A percentile compares a stretch with the other conserved stretches of the same genome.
Conservation (phyloP, 2,797 vertebrate species). For the Poecilia gillii region DNA sequence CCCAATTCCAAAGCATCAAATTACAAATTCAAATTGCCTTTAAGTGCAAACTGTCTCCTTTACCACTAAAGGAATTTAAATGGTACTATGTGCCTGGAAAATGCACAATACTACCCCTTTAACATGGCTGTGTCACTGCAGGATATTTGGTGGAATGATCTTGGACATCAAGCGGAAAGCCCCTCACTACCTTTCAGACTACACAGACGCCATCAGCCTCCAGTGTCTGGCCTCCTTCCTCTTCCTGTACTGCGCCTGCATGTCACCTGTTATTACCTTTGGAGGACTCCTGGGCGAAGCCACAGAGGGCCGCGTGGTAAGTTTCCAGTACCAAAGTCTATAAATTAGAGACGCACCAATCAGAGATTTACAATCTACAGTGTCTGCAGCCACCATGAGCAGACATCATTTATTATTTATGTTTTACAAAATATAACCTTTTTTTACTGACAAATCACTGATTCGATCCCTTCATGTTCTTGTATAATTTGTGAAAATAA, state of each 20-base stretch:
- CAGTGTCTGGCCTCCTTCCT: constrained; percentile 99
- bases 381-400: not conserved
- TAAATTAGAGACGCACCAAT: not conserved
- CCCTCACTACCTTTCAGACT: constrained; percentile 96
- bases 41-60: too few relatives aligned
- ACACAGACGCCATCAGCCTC: constrained; percentile 93
- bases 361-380: not conserved
- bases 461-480: not conserved
- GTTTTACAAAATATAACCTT: not conserved
- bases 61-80: too few relatives aligned
- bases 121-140: constrained; percentile 48
- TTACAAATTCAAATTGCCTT: too few relatives aligned
- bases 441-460: not conserved
- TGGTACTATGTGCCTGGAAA: too few relatives aligned
- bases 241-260: constrained; percentile 99
- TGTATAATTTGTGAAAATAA: not conserved
- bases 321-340: not conserved
- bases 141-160: constrained; percentile 92
- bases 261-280: constrained; percentile 99
- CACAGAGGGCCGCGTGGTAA: constrained; percentile 97
- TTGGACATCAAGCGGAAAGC: constrained; percentile 95
- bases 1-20: too few relatives aligned
- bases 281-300: constrained; percentile 98
- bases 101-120: not conserved
- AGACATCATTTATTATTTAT: not conserved